Conservation (phyloP, 1,140 invertebrate species). For the Vollenhovia emeryi region DNA sequence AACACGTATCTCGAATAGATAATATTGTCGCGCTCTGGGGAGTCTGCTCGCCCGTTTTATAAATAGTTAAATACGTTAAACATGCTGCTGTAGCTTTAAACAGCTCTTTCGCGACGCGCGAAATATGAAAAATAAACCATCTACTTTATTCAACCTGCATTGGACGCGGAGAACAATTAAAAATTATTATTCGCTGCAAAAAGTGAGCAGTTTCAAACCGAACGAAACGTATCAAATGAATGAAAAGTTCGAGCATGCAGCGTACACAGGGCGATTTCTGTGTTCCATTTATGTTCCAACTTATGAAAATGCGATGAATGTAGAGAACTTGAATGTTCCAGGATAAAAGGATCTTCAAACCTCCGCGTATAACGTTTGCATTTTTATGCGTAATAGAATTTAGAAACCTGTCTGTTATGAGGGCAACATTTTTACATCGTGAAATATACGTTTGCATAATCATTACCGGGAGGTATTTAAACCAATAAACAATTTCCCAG, state of each 20-base stretch:
- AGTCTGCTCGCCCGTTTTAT: not conserved
- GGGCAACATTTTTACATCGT: not conserved
- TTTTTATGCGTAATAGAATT: not conserved
- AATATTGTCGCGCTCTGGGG: slow-evolving; percentile 24
- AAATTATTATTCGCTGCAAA: slow-evolving; percentile 18
- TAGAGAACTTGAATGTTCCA: not conserved
- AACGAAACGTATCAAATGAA: no score
- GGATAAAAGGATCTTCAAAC: not conserved
- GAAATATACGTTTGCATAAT: not conserved
- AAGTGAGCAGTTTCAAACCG: not conserved
- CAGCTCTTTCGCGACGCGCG: not conserved
- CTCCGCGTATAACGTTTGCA: not conserved
- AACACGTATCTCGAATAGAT: slow-evolving; percentile 18
- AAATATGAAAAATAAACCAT: slow-evolving; percentile 4
- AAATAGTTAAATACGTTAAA: slow-evolving; percentile 34
- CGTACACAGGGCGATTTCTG: not conserved
- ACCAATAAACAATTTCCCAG: slow-evolving; percentile 24
- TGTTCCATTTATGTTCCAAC: not conserved
- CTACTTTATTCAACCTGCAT: not conserved
- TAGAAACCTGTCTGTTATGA: not conserved
- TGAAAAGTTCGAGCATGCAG: not conserved
- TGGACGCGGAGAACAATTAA: slow-evolving; percentile 4
- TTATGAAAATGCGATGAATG: not conserved
- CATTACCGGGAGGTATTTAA: not conserved
- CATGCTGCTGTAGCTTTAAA: not conserved